A percentile compares a stretch with the other conserved stretches of the same genome.
Conservation (phyloP, 2,797 vertebrate species). For the Parauchenoglanis ngamensis region DNA sequence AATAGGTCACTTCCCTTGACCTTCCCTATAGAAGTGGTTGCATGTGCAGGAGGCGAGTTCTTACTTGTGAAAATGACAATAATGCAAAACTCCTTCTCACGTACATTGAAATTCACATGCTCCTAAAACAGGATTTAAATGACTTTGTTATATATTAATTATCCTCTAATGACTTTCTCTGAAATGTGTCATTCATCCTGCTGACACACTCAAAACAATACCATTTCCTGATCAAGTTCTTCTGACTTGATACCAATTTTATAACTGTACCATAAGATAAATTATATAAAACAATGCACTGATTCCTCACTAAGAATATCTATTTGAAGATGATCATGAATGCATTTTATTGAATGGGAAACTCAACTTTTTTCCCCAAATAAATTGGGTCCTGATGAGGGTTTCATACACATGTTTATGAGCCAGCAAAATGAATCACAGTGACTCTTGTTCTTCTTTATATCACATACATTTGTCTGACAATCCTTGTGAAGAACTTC, state of each 20-base stretch:
- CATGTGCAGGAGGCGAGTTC: neutral
- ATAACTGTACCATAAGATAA: neutral
- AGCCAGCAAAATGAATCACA: too few relatives aligned
- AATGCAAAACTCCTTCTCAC: neutral
- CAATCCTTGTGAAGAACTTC: too few relatives aligned
- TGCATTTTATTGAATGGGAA: neutral
- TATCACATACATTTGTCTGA: too few relatives aligned
- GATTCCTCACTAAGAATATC: neutral
- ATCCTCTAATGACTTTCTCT: neutral
- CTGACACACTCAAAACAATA: neutral
- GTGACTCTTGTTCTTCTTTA: too few relatives aligned
- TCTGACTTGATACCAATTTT: neutral
- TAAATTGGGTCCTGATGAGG: neutral
- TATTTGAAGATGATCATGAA: neutral
- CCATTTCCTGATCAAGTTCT: neutral
- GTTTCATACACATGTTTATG: neutral
- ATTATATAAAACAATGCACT: neutral
- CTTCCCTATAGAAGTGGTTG: neutral
- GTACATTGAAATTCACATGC: neutral
- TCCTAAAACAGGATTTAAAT: neutral
- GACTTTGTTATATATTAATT: too few relatives aligned
- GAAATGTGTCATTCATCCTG: neutral
- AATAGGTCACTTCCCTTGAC: constrained; percentile 35
- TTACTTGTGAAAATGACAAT: neutral
- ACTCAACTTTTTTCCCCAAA: neutral